Conservation (phyloP, 2,797 vertebrate genomes). For the Anguilla marmorata region DNA sequence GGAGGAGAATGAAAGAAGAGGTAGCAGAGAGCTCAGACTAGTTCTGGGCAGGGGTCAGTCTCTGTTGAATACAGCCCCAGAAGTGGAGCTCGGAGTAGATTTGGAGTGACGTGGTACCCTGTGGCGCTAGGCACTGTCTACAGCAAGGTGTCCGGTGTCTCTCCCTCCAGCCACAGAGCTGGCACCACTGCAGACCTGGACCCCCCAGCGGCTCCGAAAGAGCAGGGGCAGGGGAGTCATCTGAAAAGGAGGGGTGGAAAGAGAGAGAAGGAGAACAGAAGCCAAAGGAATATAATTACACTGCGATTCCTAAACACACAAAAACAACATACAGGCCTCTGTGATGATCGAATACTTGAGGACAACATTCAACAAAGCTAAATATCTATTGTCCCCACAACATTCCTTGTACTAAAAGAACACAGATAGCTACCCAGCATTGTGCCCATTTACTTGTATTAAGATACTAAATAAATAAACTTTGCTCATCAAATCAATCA, state of each 20-base stretch:
- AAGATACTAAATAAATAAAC: background rate
- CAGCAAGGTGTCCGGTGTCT: background rate
- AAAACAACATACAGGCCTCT: background rate
- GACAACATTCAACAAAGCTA: background rate
- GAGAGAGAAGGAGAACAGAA: background rate
- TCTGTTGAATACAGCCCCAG: background rate
- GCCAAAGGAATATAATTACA: background rate
- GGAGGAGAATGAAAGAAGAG: background rate
- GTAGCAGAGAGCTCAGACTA: background rate
- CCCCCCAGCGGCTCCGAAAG: background rate
- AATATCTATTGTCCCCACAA: no score
- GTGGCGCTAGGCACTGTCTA: slow-evolving; percentile 8
- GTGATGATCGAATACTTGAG: background rate
- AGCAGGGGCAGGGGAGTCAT: background rate
- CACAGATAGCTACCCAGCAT: background rate
- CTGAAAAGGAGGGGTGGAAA: background rate
- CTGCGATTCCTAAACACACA: background rate
- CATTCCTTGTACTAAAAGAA: background rate
- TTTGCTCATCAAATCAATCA: background rate
- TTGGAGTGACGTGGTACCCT: background rate
- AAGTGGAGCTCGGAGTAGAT: background rate
- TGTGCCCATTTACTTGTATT: background rate
- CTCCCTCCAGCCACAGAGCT: slow-evolving; percentile 26
- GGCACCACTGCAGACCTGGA: slow-evolving; percentile 22
- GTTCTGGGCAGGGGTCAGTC: background rate